Evolutionary conservation across 1,140 invertebrate species (phyloP).

Genomic region (Cataglyphis hispanica): DNA sequence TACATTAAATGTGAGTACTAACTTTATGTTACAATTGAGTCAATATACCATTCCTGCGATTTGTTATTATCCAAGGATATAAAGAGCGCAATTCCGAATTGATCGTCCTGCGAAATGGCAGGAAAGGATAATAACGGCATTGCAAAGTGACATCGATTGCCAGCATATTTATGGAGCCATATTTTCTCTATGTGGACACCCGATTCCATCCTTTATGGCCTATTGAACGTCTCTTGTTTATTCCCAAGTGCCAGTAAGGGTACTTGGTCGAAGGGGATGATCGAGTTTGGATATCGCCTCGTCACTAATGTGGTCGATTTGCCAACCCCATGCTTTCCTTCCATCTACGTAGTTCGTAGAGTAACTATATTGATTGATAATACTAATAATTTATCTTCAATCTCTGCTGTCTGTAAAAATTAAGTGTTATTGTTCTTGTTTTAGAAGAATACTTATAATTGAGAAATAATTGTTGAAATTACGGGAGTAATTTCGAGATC

Average conservation of each 20-base stretch:
- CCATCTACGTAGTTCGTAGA: not conserved
- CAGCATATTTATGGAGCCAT: conserved; percentile 71
- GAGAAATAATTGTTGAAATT: not conserved
- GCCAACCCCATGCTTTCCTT: not conserved
- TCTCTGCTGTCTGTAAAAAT: not conserved
- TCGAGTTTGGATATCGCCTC: conserved; percentile 49
- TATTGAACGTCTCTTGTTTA: conserved; percentile 76
- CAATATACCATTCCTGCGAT: not conserved
- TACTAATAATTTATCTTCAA: not conserved
- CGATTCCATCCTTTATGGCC: conserved; percentile 65
- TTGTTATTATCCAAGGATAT: conserved; percentile 35
- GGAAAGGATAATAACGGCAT: conserved; percentile 47
- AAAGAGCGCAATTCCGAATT: conserved; percentile 54
- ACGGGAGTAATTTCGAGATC: not conserved
- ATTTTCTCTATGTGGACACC: conserved; percentile 70
- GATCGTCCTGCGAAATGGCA: conserved; percentile 35
- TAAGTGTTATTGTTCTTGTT: not conserved
- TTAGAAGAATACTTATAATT: not conserved
- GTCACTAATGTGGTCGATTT: conserved; percentile 53
- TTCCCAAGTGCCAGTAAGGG: conserved; percentile 71
- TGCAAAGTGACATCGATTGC: conserved; percentile 65
- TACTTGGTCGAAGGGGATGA: conserved; percentile 38
- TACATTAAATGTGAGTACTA: not conserved
- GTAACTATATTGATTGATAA: conserved; percentile 34
- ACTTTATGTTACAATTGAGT: conserved; percentile 19